Evolutionary conservation across 2,888 invertebrate genomes (phyloP), one percentile per base, ranked within the genome.

Genomic region (Tachina fera): DNA sequence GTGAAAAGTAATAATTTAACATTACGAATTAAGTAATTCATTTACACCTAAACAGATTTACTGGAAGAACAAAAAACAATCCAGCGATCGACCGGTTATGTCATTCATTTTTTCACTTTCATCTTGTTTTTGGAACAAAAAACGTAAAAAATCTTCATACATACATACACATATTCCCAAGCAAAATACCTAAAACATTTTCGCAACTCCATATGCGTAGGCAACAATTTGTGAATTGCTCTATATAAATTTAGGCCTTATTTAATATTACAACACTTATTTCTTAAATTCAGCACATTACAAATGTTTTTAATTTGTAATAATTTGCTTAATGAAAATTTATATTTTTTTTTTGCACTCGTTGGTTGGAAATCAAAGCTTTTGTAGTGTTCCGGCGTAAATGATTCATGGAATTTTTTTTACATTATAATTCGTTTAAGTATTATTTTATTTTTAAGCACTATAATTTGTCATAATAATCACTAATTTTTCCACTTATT

Each of bases 81-180:
- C 70, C 53, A 75, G 70, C 19, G 45, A 58, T 43, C 72, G 75
- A 67, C 86, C 83, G 86, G 83, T 86, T 86, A 86, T 86, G 86
- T 86, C 86, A 86, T 86, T 61, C 61, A 72, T 70, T 82, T 75
- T 61, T 78, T 51, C n/a, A 31, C 13, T 61, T 71, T 74, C 56
- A 45, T 61, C 22, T 65, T 45, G 41, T 60, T 67, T 80, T 68
- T 68, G 31, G 61, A 39, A 11, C n/a, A 74, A 74, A 74, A 65
- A 63, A n/a, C n/a, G n/a, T n/a, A n/a, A n/a, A n/a, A n/a, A n/a
- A n/a, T n/a, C n/a, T 31, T 6, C 31, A 31, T 31, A 31, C 6
- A 31, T 31, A 31, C 31, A 31, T 31, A 31, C 6, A 31, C 6
- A 31, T 31, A 39, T 68, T 9, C 8, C 11, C 9, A 39, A 63